Base-by-base conservation (phyloP, 2,113 vertebrate species). In the Origma solitaria region DNA sequence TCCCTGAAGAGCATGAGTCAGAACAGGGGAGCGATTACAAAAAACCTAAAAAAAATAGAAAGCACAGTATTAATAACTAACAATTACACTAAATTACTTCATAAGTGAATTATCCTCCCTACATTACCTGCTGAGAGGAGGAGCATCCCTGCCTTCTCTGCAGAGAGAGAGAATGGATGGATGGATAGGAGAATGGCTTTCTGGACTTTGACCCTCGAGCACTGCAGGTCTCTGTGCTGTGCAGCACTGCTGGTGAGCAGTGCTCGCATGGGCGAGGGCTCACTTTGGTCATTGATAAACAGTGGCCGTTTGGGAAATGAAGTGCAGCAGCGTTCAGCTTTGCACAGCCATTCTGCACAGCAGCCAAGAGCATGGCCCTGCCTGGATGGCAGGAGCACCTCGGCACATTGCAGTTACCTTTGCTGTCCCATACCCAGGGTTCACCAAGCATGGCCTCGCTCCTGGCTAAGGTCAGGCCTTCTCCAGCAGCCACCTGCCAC, bases 221-320 rank as follows among this genome's bases (percentile, higher is more conserved):
- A 2, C 44, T 86, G 42, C 62, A 77, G 68, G 38, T 57, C 0
- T 0, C 81, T 51, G 68, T 8, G 56, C 31, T n/a, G 20, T 11
- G n/a, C 54, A 66, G 58, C 70, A 58, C 7, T 0, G 0, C 64
- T 83, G 44, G 8, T 3, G 2, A 83, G n/a, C 0, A 0, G 21
- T 66, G 84, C 15, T 79, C 14, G 4, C 12, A 10, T 4, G 16
- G 62, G 31, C 0, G 4, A 83, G 60, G 73, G n/a, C 70, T 91
- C 3, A 2, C 30, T 87, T 58, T 7, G 0, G 38, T 86, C 60
- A 28, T 13, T 42, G 62, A 60, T 58, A 44, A 90, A 56, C 33
- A 61, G n/a, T 7, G 28, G 28, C 40, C 3, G 0, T 44, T 44
- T 68, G 69, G 78, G 78, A 71, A 68, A 37, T 37, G 35, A 75